These are phyloP conservation scores for Chrosomus eos DNA, from an alignment of 2,797 vertebrate genomes.

Conservation along the genomic window DNA sequence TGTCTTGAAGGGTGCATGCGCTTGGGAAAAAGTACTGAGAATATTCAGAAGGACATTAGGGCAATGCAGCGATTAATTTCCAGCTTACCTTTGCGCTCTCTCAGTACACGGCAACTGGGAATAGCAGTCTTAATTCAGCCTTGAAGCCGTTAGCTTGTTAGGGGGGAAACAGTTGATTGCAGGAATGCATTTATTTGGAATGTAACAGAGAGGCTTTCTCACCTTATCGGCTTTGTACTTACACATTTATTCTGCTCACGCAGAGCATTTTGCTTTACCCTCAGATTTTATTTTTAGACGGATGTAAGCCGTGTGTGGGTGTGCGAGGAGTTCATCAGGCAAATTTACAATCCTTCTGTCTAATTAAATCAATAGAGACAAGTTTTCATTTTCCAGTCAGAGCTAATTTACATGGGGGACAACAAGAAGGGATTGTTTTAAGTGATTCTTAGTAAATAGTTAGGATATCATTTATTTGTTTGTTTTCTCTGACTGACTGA, in stretches of 20 bases:
- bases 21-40: slow-evolving; percentile 28
- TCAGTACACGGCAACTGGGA: slow-evolving; percentile 37
- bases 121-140: slow-evolving; percentile 39
- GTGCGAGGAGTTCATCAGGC: slow-evolving; percentile 20
- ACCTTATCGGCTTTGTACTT: slow-evolving; percentile 46
- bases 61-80: slow-evolving; percentile 45
- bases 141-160: slow-evolving; percentile 53
- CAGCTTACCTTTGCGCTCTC: slow-evolving; percentile 44
- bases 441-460: background rate
- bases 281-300: slow-evolving; percentile 19
- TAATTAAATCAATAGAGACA: slow-evolving; percentile 50
- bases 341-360: slow-evolving; percentile 23
- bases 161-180: slow-evolving; percentile 27
- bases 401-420: slow-evolving; percentile 5
- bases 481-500: background rate
- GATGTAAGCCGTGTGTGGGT: slow-evolving; percentile 29
- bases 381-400: slow-evolving; percentile 26
- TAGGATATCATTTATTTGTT: background rate
- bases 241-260: slow-evolving; percentile 43
- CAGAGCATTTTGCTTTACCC: slow-evolving; percentile 5
- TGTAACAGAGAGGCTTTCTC: slow-evolving; percentile 35
- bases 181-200: slow-evolving; percentile 52
- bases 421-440: background rate
- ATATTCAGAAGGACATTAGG: slow-evolving; percentile 51
- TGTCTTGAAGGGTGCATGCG: background rate